Percentiles rank a stretch among this genome's conserved stretches.
Conservation (phyloP, 2,113 vertebrate species). For the Oenanthe oenanthe region DNA sequence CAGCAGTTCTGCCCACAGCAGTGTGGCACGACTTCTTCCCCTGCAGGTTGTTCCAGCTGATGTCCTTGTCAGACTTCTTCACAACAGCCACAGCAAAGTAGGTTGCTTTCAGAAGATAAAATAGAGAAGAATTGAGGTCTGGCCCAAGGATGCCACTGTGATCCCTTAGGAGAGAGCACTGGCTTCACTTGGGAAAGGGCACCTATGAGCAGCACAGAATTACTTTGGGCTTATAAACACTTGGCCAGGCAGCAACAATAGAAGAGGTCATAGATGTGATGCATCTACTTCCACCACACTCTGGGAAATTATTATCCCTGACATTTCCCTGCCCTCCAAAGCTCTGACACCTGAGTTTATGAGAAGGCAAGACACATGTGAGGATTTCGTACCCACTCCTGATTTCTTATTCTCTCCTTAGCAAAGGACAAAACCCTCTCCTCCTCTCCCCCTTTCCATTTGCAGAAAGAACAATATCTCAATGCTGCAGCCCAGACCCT, state of each 20-base stretch:
- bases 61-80: conserved; percentile 59
- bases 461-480: background rate
- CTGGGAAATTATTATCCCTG: background rate
- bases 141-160: background rate
- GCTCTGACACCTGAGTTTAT: background rate
- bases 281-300: background rate
- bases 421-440: background rate
- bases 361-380: background rate
- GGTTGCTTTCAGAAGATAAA: conserved; percentile 26
- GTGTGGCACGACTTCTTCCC: conserved; percentile 89
- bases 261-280: background rate
- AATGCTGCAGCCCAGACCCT: background rate
- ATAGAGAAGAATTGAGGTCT: background rate
- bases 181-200: background rate
- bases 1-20: conserved; percentile 80
- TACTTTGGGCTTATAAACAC: background rate
- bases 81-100: conserved; percentile 87
- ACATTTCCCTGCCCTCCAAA: background rate
- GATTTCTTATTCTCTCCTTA: background rate
- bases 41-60: conserved; percentile 80
- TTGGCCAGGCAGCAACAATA: background rate
- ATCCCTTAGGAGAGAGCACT: background rate
- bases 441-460: background rate
- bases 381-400: background rate
- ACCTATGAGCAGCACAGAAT: background rate